Conservation (phyloP, 2,888 invertebrate genomes). For the Slavum lentiscoides region DNA sequence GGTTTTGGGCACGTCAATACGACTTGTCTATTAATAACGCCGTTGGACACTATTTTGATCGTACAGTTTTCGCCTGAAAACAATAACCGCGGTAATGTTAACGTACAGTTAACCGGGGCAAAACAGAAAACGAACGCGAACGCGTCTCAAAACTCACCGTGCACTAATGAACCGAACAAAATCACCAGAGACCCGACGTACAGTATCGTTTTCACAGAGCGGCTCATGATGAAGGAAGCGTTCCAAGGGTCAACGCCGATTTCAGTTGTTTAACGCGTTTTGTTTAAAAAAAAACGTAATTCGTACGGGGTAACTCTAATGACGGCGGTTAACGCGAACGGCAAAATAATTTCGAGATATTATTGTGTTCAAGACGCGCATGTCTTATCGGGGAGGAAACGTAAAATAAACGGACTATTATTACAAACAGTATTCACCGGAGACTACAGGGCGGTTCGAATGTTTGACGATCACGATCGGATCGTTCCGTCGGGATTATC, state of each 20-base stretch:
- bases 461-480: too few relatives aligned
- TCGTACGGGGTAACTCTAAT: neutral
- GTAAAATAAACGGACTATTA: neutral
- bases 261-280: too few relatives aligned
- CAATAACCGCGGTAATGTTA: neutral
- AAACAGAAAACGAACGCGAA: neutral
- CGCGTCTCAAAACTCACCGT: neutral
- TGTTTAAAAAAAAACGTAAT: too few relatives aligned
- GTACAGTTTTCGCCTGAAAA: slow-evolving; percentile 36
- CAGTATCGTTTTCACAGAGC: slow-evolving; percentile 1
- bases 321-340: neutral
- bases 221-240: slow-evolving; percentile 9
- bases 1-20: slow-evolving; percentile 14
- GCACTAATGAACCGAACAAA: neutral
- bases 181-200: neutral
- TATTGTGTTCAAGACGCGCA: neutral
- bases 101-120: too few relatives aligned
- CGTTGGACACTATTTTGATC: neutral
- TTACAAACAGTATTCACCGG: neutral
- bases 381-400: neutral
- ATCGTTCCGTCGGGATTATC: too few relatives aligned
- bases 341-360: neutral
- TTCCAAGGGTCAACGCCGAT: neutral
- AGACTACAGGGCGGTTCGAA: too few relatives aligned
- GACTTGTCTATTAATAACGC: slow-evolving; percentile 9